Evolutionary conservation across 2,113 vertebrate species (phyloP).

Genomic region (Nerophis ophidion): DNA sequence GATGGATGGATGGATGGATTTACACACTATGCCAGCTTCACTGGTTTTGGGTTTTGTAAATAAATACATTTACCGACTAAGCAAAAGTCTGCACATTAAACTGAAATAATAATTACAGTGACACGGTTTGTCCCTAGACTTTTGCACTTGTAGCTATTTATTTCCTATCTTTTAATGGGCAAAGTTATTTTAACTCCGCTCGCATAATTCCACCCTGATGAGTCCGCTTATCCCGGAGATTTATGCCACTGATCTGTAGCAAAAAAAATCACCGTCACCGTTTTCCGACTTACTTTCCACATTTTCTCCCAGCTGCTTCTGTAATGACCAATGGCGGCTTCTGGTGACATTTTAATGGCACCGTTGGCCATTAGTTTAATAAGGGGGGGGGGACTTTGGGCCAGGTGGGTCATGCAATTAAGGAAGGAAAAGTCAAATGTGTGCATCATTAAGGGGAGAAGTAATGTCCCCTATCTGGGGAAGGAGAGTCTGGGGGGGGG

Average conservation of each 20-base stretch:
- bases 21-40: too few species aligned
- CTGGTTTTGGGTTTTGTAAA: too few species aligned
- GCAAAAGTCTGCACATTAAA: too few species aligned
- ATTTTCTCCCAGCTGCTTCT: conserved; percentile 33
- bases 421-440: conserved; percentile 49
- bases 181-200: conserved; percentile 3
- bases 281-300: conserved; percentile 1
- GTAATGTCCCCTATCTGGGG: conserved; percentile 14
- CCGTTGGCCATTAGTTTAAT: conserved; percentile 60
- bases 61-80: too few species aligned
- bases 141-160: background rate
- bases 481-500: conserved; percentile 9
- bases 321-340: conserved; percentile 44
- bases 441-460: conserved; percentile 32
- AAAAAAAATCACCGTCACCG: conserved; percentile 31
- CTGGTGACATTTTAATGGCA: conserved; percentile 26
- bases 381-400: conserved; percentile 44
- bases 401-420: conserved; percentile 60
- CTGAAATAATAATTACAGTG: too few species aligned
- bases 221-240: conserved; percentile 1
- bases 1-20: too few species aligned
- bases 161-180: conserved; percentile 6
- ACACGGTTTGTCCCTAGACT: background rate
- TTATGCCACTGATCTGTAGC: conserved; percentile 5
- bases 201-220: background rate